Evolutionary conservation across 2,113 vertebrate species (phyloP).

Genomic region (Caranx melampygus): DNA sequence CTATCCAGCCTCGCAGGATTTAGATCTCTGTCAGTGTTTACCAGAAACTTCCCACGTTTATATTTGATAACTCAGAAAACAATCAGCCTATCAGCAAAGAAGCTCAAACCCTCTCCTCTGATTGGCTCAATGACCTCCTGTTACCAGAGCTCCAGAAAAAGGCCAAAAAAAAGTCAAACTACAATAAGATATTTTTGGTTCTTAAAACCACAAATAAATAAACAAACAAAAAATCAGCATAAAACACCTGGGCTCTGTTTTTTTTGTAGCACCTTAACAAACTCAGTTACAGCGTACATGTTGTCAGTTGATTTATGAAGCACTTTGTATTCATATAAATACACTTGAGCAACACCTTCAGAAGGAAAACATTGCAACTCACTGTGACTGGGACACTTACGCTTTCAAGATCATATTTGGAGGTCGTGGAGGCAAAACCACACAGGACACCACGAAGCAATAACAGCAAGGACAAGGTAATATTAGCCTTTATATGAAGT

Average conservation of each 20-base stretch:
- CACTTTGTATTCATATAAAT: neutral
- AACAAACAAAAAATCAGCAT: too few relatives aligned
- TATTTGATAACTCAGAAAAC: too few relatives aligned
- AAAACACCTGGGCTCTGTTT: neutral
- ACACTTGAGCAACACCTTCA: neutral
- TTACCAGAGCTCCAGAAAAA: too few relatives aligned
- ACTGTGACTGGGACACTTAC: neutral
- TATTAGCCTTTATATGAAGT: constrained; percentile 46
- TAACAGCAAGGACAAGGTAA: constrained; percentile 51
- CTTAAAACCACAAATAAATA: too few relatives aligned
- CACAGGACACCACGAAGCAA: constrained; percentile 36
- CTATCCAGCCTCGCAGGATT: too few relatives aligned
- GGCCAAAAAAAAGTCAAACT: too few relatives aligned
- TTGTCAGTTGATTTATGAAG: constrained; percentile 9
- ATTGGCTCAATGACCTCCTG: too few relatives aligned
- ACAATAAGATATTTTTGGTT: too few relatives aligned
- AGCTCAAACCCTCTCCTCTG: too few relatives aligned
- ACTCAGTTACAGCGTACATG: neutral
- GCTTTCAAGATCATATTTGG: constrained; percentile 19
- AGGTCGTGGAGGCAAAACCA: constrained; percentile 26
- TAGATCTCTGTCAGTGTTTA: too few relatives aligned
- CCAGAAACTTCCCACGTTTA: too few relatives aligned
- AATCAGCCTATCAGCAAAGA: too few relatives aligned
- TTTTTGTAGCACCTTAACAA: neutral
- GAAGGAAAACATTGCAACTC: neutral